Conservation (phyloP, 1,140 invertebrate species). For the Nasonia giraulti region DNA sequence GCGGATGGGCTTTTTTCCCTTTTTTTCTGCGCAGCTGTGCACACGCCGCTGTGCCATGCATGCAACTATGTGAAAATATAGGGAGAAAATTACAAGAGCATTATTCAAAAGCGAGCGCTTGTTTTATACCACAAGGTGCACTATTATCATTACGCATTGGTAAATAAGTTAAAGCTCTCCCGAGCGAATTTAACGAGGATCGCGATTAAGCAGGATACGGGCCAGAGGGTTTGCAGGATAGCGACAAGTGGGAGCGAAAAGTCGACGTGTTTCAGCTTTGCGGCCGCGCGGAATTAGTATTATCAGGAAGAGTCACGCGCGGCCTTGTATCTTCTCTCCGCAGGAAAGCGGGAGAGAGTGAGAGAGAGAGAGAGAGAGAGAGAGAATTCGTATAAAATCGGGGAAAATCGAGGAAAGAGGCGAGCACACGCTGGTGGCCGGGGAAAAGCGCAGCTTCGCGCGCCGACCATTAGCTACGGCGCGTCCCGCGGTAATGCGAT, state of each 20-base stretch:
- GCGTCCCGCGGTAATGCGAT: constrained; percentile 60
- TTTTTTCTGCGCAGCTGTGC: background rate
- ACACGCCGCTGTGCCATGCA: background rate
- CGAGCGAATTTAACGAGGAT: constrained; percentile 40
- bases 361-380: constrained; percentile 56
- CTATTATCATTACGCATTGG: background rate
- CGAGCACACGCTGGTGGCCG: background rate
- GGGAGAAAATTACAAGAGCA: too few species aligned
- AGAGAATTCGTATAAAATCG: constrained; percentile 55
- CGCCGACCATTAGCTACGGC: constrained; percentile 59
- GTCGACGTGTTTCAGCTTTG: constrained; percentile 39
- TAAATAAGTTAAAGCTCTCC: constrained; percentile 4
- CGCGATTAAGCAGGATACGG: constrained; percentile 28
- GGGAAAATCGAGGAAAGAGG: constrained; percentile 61
- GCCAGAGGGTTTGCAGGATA: background rate
- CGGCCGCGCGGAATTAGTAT: constrained; percentile 45
- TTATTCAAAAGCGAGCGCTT: too few species aligned
- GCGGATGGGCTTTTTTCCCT: background rate
- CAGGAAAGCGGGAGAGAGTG: constrained; percentile 45
- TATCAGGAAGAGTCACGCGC: constrained; percentile 50
- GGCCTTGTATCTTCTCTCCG: background rate
- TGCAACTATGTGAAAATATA: too few species aligned
- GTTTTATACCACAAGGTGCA: background rate
- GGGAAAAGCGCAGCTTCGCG: constrained; percentile 40
- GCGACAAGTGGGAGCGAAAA: constrained; percentile 17